Evolutionary conservation across 2,888 invertebrate genomes (phyloP).

Genomic region (Smittia aterrima): DNA sequence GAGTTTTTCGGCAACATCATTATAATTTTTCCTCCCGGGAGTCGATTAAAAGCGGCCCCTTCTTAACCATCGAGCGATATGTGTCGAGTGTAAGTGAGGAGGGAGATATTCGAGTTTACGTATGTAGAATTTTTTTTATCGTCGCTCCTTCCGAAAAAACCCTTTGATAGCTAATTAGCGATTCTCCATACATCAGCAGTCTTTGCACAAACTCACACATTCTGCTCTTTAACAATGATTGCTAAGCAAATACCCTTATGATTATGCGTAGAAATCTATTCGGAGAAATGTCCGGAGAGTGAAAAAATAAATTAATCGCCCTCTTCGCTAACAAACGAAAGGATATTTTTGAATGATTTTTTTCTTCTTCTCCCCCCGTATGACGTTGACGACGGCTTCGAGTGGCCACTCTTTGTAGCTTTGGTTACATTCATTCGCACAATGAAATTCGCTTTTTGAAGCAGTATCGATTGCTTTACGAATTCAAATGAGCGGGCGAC

Average conservation of each 20-base stretch:
- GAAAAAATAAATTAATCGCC: background rate
- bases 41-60: slow-evolving; percentile 29
- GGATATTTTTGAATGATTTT: slow-evolving; percentile 13
- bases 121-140: slow-evolving; percentile 37
- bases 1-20: slow-evolving; percentile 21
- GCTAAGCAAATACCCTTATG: slow-evolving; percentile 33
- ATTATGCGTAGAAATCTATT: slow-evolving; percentile 5
- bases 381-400: background rate
- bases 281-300: slow-evolving; percentile 4
- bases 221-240: background rate
- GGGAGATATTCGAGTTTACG: slow-evolving; percentile 20
- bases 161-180: slow-evolving; percentile 44
- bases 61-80: background rate
- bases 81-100: background rate
- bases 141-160: background rate
- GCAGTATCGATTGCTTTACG: background rate
- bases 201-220: slow-evolving; percentile 22
- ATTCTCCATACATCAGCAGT: slow-evolving; percentile 31
- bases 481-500: background rate
- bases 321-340: background rate
- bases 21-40: slow-evolving; percentile 7
- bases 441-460: background rate
- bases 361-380: background rate
- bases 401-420: background rate
- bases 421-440: background rate